Evolutionary conservation across 2,888 invertebrate species (phyloP), one percentile per base, ranked within the genome.

Genomic region (Agrochola lychnidis): DNA sequence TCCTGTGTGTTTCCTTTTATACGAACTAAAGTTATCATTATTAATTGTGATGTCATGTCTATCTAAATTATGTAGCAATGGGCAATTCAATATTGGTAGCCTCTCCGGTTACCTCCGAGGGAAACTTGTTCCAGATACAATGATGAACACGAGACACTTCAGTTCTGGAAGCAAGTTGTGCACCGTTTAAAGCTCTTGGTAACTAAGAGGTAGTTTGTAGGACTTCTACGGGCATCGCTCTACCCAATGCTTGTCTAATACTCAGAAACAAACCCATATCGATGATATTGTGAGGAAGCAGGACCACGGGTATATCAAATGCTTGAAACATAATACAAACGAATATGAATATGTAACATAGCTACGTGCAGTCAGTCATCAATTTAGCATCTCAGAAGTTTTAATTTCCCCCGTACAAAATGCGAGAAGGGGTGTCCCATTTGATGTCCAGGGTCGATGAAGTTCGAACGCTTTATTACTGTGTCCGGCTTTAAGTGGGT

Each of bases 401-500:
- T 96, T 95, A 95, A 96, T 96, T 95, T 94, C 93, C 92, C 93
- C 86, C 89, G 91, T 90, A 93, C 93, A 94, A 94, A 95, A 94
- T 93, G 94, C 92, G 93, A 93, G 91, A 94, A 95, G 95, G 96
- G 96, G 95, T 94, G 92, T 90, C 93, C 92, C 92, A 95, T 96
- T 96, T 95, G 96, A 96, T 95, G 96, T 95, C 94, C 96, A 95
- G 94, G 94, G 94, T 94, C 93, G 95, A 90, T 93, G 94, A 96
- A 96, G 95, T 96, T 96, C 95, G 95, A 94, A 96, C 96, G 96
- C 94, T 96, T 96, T 96, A 96, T 96, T 96, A 96, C 96, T 95
- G 96, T 96, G 96, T 96, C 96, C 96, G 96, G 96, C 95, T 96
- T 95, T 96, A 96, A 96, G 96, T 96, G 96, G 96, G 96, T 96